Base-by-base conservation (phyloP, 2,113 vertebrate genomes). In the Megaleporinus macrocephalus region DNA sequence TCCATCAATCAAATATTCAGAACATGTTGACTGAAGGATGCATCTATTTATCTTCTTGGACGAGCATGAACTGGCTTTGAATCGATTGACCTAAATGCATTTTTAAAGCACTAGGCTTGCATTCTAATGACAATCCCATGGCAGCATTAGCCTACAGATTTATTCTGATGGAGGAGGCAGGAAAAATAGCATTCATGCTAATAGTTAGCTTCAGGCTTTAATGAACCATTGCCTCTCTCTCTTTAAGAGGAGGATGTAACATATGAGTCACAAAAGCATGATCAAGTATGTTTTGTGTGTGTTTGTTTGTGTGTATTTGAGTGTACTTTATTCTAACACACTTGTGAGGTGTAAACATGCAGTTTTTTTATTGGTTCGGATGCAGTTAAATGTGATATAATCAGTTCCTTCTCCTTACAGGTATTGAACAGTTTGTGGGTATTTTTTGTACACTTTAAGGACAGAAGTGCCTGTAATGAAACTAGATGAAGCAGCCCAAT, bases 191-290 rank as follows among this genome's bases (percentile, higher is more conserved):
- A 22, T 41, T 47, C 30, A 12, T 69, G 65, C 47, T 69, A 55
- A 55, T 69, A 49, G 55, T 69, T 78, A 78, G 49, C 65, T 69
- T 78, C 65, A 68, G 29, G 49, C 47, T 27, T 69, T 65, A 69
- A 51, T 33, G 13, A 78, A 20, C 76, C 27, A 66, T 68, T 33
- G 62, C 49, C 55, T 69, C 26, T 41, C 26, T 1, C 29, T 78
- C 20, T 5, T 70, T 24, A 22, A 70, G 22, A 13, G 15, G 33
- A 44, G 66, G 66, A 29, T 70, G 66, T 20, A 70, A n/a, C 36
- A 0, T 18, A 68, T 68, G 65, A 44, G 66, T 70, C 65, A 68
- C 18, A 20, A 68, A 68, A 68, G 22, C 10, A 36, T 61, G 57
- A 61, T 26, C 0, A 26, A 51, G 36, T 79, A 14, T 70, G 77